Conservation (phyloP, 2,888 invertebrate genomes). For the Pterostichus niger region DNA sequence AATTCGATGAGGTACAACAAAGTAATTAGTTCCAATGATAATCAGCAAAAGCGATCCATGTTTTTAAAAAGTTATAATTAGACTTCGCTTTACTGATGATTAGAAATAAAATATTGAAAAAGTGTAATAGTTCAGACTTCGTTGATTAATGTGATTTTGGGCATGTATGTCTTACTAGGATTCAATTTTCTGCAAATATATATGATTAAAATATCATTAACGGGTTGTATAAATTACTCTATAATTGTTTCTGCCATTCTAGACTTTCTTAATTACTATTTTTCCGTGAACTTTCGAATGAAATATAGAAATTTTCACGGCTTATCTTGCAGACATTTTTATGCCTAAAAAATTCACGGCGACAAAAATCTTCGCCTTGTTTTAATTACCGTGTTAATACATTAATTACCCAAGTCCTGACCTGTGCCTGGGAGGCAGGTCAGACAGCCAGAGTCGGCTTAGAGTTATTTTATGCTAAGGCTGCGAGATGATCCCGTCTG, state of each 20-base stretch:
- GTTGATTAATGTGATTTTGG: neutral
- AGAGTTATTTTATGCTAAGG: neutral
- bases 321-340: neutral
- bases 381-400: constrained; percentile 5
- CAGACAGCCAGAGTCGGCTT: neutral
- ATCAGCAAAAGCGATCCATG: no score
- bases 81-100: no score
- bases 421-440: neutral
- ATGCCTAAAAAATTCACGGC: neutral
- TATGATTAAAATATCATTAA: constrained; percentile 29
- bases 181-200: neutral
- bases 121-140: neutral
- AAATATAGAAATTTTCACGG: no score
- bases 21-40: no score
- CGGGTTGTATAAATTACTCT: constrained; percentile 11
- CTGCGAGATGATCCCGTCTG: constrained; percentile 1
- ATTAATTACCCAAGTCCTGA: neutral
- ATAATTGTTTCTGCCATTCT: neutral
- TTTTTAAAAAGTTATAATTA: no score
- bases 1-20: no score
- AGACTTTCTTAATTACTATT: no score
- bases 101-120: no score
- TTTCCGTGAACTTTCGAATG: no score
- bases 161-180: neutral
- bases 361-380: constrained; percentile 10